These are phyloP conservation scores for Melinaea marsaeus DNA, from an alignment of 2,888 invertebrate genomes.

Conservation along the genomic window DNA sequence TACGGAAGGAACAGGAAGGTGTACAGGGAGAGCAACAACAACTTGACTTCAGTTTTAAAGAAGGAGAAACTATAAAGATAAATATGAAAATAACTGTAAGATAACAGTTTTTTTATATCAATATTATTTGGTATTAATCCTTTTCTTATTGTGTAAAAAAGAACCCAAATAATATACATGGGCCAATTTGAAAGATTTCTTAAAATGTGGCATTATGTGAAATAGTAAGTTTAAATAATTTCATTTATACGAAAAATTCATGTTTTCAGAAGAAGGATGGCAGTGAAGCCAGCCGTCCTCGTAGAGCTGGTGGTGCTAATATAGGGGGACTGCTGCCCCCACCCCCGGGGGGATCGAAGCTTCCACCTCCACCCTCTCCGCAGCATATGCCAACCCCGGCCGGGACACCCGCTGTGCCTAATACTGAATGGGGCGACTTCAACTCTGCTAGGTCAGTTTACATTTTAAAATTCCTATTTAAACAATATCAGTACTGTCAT, in stretches of 20 bases:
- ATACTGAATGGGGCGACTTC: slow-evolving; percentile 89
- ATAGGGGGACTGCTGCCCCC: slow-evolving; percentile 87
- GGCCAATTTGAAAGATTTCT: no score
- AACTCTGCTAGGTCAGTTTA: slow-evolving; percentile 80
- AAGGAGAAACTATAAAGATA: slow-evolving; percentile 99
- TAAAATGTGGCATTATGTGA: no score
- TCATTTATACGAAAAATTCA: not conserved
- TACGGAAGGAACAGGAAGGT: slow-evolving; percentile 88
- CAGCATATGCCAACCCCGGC: slow-evolving; percentile 82
- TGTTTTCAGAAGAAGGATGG: slow-evolving; percentile 90
- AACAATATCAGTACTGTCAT: not conserved
- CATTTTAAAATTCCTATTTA: not conserved
- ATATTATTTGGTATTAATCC: slow-evolving; percentile 3
- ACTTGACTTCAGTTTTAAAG: slow-evolving; percentile 97
- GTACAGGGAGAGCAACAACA: slow-evolving; percentile 87
- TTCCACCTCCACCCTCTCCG: slow-evolving; percentile 88
- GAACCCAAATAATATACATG: no score
- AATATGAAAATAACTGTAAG: slow-evolving; percentile 97
- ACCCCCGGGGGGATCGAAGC: slow-evolving; percentile 83
- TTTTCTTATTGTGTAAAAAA: not conserved
- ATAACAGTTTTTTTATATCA: slow-evolving; percentile 13
- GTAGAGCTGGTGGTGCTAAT: slow-evolving; percentile 69
- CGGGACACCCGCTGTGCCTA: slow-evolving; percentile 58
- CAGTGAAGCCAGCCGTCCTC: slow-evolving; percentile 83
- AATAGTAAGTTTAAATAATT: no score